A percentile compares a stretch with the other conserved stretches of the same genome.
phyloP scores from a whole-genome alignment of 37 sponge, comb jelly and placozoan species.

The Spongilla lacustris region DNA sequence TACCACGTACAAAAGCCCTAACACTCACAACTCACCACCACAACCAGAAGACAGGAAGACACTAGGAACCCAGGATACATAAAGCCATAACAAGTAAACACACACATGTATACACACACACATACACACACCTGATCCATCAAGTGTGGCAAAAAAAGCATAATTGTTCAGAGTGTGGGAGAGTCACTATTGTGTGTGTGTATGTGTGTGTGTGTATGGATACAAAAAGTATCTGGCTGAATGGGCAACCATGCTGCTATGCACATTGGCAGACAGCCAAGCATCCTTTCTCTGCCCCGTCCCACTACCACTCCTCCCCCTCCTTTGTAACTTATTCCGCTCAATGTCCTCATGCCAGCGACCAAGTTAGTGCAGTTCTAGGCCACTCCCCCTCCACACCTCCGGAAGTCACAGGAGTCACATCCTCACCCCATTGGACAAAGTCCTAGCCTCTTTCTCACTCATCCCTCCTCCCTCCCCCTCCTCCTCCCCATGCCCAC shows the following conservation, averaged over 20 bases:
- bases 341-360: no score
- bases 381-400: no score
- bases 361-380: no score
- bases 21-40: no score
- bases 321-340: no score
- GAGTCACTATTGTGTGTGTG: no score
- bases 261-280: not conserved
- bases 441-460: not conserved
- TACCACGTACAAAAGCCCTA: no score
- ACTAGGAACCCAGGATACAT: no score
- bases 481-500: not conserved
- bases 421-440: no score
- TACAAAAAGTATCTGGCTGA: not conserved
- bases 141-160: not conserved
- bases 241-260: not conserved
- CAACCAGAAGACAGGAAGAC: no score
- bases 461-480: not conserved
- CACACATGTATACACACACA: not conserved
- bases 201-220: not conserved
- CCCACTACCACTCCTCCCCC: not conserved
- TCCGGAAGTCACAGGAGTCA: no score
- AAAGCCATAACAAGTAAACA: no score
- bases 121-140: not conserved
- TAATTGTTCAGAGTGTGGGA: not conserved
- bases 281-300: not conserved